Evolutionary conservation across 2,888 invertebrate genomes (phyloP).

Genomic region (Zygothrica quintamaculata): DNA sequence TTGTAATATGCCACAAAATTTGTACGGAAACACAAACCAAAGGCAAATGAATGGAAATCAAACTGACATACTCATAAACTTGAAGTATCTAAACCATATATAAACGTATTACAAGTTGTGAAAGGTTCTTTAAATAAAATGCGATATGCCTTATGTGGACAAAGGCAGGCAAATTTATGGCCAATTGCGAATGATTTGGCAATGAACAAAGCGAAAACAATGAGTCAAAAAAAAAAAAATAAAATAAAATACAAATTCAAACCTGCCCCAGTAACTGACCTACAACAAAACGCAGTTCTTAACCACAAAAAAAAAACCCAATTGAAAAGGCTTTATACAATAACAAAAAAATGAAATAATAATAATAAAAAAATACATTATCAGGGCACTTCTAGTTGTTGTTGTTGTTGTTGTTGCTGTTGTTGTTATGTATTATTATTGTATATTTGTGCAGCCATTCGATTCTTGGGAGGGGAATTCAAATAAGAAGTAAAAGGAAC

Average conservation of each 20-base stretch:
- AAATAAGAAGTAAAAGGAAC: slow-evolving; percentile 6
- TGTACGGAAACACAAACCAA: not conserved
- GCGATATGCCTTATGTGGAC: slow-evolving; percentile 1
- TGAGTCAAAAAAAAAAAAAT: slow-evolving; percentile 17
- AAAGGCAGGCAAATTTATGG: slow-evolving; percentile 47
- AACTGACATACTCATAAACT: not conserved
- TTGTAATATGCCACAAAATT: too few relatives aligned
- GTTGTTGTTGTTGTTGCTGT: slow-evolving; percentile 36
- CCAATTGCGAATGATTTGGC: slow-evolving; percentile 69
- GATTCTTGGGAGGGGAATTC: slow-evolving; percentile 42
- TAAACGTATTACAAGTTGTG: not conserved
- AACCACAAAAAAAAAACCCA: slow-evolving; percentile 56
- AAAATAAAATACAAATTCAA: slow-evolving; percentile 27
- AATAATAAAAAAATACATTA: slow-evolving; percentile 51
- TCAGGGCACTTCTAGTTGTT: slow-evolving; percentile 61
- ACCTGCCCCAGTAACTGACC: slow-evolving; percentile 71
- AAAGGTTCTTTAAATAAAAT: slow-evolving; percentile 21
- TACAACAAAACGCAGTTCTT: slow-evolving; percentile 71
- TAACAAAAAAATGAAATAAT: slow-evolving; percentile 16
- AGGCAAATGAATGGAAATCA: not conserved
- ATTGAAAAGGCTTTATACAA: slow-evolving; percentile 46
- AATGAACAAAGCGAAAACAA: slow-evolving; percentile 39
- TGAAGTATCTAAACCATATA: slow-evolving; percentile 42
- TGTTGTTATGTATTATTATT: slow-evolving; percentile 51
- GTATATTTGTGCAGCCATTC: slow-evolving; percentile 66